Evolutionary conservation across 2,113 vertebrate genomes (phyloP).

Genomic region (Chloropsis hardwickii): DNA sequence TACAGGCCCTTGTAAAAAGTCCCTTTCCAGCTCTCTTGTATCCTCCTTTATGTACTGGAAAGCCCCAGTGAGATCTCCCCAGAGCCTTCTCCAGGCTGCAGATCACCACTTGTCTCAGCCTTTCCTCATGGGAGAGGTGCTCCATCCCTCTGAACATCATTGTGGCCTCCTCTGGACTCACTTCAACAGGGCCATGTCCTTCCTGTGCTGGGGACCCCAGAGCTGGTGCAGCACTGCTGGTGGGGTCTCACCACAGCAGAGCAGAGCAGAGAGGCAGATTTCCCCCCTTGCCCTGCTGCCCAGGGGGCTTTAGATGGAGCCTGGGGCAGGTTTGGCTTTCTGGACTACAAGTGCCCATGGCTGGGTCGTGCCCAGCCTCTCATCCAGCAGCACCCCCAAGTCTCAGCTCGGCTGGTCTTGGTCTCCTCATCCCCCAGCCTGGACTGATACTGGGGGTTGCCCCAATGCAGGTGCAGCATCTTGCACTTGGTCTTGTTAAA

Average conservation of each 20-base stretch:
- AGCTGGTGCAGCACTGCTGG: not conserved
- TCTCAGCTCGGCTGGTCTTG: not conserved
- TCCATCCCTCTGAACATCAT: not conserved
- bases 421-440: not conserved
- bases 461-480: not conserved
- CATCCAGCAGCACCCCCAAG: not conserved
- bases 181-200: not conserved
- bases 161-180: not conserved
- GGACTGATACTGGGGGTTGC: fast-evolving
- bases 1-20: not conserved
- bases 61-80: not conserved
- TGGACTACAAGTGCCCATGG: not conserved
- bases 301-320: not conserved
- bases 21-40: not conserved
- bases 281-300: not conserved
- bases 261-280: not conserved
- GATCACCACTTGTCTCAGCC: not conserved
- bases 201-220: not conserved
- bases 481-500: not conserved
- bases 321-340: not conserved
- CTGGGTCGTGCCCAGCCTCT: not conserved
- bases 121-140: not conserved
- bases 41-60: not conserved
- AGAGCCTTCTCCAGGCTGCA: not conserved
- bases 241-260: not conserved